Base-by-base conservation (phyloP, 2,113 vertebrate genomes). In the Planiliza haematocheilus region DNA sequence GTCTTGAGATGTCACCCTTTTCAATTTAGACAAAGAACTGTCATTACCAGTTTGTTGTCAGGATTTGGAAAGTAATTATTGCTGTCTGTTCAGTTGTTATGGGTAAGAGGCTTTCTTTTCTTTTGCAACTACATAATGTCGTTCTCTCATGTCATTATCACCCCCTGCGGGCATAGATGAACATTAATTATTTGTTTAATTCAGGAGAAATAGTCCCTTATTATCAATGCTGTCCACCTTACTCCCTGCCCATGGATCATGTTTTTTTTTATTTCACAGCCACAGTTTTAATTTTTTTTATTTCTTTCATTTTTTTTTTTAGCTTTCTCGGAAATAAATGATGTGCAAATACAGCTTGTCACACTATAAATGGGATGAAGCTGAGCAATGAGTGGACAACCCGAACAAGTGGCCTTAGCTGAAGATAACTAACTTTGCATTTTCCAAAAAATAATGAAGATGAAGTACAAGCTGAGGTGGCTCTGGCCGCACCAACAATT, bases 1-100 rank as follows among this genome's bases (percentile, higher is more conserved):
- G 82, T 85, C 90, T 89, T 91, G 90, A 89, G 66, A 91, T 91
- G 88, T 91, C 88, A 90, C 83, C 51, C 55, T 72, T 74, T 86
- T 73, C 12, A 62, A 34, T 78, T 79, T 18, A 70, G 30, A 59
- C 6, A 11, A 57, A 66, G 65, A 77, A 38, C 70, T 73, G 66
- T 81, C 58, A 59, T 74, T 39, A 68, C 69, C 43, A 39, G 30
- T 81, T 49, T 62, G 45, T 61, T 70, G 10, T 78, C 50, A 43
- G 43, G 37, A 75, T 61, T 61, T 83, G 50, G 20, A 63, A 45
- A 60, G 24, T 24, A 63, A 70, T 62, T 42, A 12, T 51, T 71
- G 43, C 45, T 80, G 46, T 81, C 70, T 83, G 42, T 41, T 71
- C 48, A 62, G 68, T 77, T 68, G 21, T 58, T 79, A 38, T 17